phyloP scores from a whole-genome alignment of 1,140 invertebrate species.

The Brachionus koreanus region DNA sequence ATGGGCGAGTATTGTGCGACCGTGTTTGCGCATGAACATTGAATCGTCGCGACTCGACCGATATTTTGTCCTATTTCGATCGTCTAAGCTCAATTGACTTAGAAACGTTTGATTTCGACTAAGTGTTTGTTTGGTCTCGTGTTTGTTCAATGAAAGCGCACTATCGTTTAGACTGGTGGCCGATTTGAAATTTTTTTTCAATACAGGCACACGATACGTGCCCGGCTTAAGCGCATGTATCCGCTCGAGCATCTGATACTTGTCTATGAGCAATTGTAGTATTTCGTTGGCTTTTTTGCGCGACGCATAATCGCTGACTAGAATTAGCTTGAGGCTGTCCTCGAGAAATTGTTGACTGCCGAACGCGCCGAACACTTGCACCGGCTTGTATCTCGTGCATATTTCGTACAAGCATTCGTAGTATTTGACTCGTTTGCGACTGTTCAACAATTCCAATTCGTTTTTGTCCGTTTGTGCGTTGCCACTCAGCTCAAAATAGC shows the following conservation, averaged over 20 bases:
- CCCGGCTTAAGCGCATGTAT: not conserved
- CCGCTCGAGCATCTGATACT: conserved; percentile 8
- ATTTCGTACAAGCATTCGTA: conserved; percentile 37
- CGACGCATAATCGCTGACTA: conserved; percentile 22
- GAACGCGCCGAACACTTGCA: conserved; percentile 29
- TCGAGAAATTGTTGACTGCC: conserved; percentile 18
- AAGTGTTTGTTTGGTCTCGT: not conserved
- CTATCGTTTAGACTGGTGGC: not conserved
- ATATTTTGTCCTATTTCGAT: not conserved
- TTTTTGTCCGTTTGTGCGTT: not conserved
- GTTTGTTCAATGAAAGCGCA: not conserved
- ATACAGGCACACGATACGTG: not conserved
- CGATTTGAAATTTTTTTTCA: not conserved
- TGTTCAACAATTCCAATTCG: not conserved
- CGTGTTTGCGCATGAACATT: conserved; percentile 31
- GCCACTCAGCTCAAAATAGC: not conserved
- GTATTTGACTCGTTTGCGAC: not conserved
- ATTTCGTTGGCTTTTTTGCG: conserved; percentile 27
- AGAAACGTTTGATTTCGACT: conserved; percentile 40
- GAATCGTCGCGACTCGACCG: not conserved
- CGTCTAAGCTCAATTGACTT: conserved; percentile 1
- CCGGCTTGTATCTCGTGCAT: not conserved
- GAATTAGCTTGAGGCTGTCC: conserved; percentile 4
- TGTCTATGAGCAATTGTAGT: conserved; percentile 13
- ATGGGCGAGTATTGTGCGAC: conserved; percentile 5